Evolutionary conservation across 2,113 vertebrate species (phyloP), one percentile per base, ranked within the genome.

Genomic region (Macquaria australasica): DNA sequence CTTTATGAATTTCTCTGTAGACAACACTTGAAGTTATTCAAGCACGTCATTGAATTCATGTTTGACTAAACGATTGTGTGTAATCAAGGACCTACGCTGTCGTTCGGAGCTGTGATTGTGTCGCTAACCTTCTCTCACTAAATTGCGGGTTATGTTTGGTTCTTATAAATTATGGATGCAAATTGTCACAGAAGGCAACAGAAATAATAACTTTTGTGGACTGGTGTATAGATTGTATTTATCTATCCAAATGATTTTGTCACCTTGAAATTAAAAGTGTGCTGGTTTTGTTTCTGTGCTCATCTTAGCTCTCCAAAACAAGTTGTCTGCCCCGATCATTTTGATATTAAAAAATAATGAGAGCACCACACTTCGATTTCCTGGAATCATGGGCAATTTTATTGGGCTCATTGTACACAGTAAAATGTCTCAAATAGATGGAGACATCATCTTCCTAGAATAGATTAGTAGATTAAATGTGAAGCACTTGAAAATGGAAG

Each of bases 31-130:
- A 70, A 89, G 73, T 79, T 69, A 69, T 79, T 68, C 43, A 71
- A 51, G 53, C 74, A 43, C 14, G 1, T 69, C 43, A 80, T 56
- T 79, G 83, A 79, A 86, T 83, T 82, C 63, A 78, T 84, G 73
- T 84, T 85, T 88, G 74, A 53, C 74, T 76, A 73, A 87, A 84
- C 74, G 25, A 79, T 66, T 77, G n/a, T 34, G 51, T 75, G 59
- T 71, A 91, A 91, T 92, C 82, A 90, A 88, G 51, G 60, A 75
- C 56, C 39, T 14, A 48, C 55, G 31, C 77, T 37, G 14, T 73
- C 55, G 31, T 48, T 59, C 79, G 37, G 77, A 73, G 85, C 69
- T 80, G 41, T 85, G 92, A 90, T 88, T 91, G 81, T 83, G 73
- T 31, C 9, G 20, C 63, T 41, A 68, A 87, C 60, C 55, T 31